Percentiles rank a stretch among this genome's conserved stretches.
phyloP scores from a whole-genome alignment of 2,888 invertebrate genomes.

The Eulithis prunata region DNA sequence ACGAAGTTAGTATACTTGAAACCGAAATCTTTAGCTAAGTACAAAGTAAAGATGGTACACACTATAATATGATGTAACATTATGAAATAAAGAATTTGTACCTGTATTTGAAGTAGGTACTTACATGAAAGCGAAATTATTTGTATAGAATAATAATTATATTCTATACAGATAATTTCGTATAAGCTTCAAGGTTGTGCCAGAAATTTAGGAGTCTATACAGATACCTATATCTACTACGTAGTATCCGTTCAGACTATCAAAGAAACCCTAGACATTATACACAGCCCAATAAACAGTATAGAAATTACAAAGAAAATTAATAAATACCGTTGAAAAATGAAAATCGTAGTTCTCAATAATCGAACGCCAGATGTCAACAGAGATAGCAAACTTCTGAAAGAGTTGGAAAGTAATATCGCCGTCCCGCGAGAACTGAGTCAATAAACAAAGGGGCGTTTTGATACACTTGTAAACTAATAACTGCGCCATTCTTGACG shows the following conservation, averaged over 20 bases:
- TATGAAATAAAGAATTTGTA: no score
- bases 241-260: constrained; percentile 2
- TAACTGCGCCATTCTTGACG: constrained; percentile 68
- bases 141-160: no score
- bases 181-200: no score
- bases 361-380: constrained; percentile 80
- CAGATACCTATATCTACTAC: background rate
- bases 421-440: constrained; percentile 63
- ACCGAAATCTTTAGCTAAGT: no score
- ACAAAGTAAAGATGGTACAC: no score
- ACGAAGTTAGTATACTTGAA: no score
- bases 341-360: constrained; percentile 71
- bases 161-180: no score
- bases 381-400: constrained; percentile 81
- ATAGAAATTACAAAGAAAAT: constrained; percentile 56
- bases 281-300: constrained; percentile 43
- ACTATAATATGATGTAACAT: no score
- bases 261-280: constrained; percentile 21
- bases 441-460: constrained; percentile 79
- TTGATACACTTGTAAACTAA: constrained; percentile 85
- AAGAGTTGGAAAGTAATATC: constrained; percentile 80
- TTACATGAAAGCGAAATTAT: no score
- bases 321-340: constrained; percentile 58
- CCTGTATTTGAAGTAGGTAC: no score
- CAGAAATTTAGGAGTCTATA: background rate